Evolutionary conservation across 2,888 invertebrate genomes (phyloP), one percentile per base, ranked within the genome.

Genomic region (Chymomyza procnemis): DNA sequence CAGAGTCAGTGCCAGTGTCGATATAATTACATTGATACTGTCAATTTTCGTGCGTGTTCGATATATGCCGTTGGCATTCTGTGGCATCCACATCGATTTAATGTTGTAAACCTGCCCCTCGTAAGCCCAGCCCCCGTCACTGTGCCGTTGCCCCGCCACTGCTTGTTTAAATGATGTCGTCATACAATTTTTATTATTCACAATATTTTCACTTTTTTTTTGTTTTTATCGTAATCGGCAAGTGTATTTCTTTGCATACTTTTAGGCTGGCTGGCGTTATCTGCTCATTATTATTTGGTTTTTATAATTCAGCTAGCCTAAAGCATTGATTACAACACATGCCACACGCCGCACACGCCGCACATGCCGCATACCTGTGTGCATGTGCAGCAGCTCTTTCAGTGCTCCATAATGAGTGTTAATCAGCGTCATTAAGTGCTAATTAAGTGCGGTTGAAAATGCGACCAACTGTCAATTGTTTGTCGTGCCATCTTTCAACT

Each of bases 21-120:
- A 88, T 89, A 89, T 88, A 88, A 88, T 88, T 88, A 88, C 88
- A 74, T 73, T 73, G 89, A 88, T 88, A 88, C 87, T 88, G 88
- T 88, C 88, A 88, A 88, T 88, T 87, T 84, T 30, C 64, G 64
- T 62, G 57, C 63, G 52, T 16, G 18, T 48, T 50, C 60, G 46
- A 41, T 69, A 55, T 57, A 60, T 47, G 61, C 48, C 52, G 41
- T 52, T 46, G 47, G 41, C 54, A 22, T 26, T 3, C 55, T 55
- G 8, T 14, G 26, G 26, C 26, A 52, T 52, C 14, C 30, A 52
- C 50, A 50, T 52, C 61, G 34, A 22, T 56, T 50, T 50, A 58
- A 57, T 58, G 34, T 58, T 69, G 69, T 70, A 69, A 67, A 71
- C 67, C 50, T 41, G 47, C 21, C 58, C 55, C 60, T 63, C 55